Base-by-base conservation (phyloP, 2,113 vertebrate species). In the Microcebus jonahi region DNA sequence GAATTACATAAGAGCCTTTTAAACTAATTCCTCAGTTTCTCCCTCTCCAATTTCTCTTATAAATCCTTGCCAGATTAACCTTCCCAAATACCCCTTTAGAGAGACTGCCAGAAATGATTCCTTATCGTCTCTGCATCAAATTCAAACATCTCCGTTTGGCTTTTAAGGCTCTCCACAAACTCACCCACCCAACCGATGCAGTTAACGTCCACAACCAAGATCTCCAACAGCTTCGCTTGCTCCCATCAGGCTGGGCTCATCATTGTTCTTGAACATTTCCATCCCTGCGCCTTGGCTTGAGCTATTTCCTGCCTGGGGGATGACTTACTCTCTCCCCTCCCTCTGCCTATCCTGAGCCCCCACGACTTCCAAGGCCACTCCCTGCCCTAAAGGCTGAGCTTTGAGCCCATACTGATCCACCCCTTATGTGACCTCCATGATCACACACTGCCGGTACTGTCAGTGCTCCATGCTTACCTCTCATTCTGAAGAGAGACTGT, bases 91-190 rank as follows among this genome's bases (percentile, higher is more conserved):
- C 29, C 5, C 10, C 21, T 82, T 75, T 42, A 73, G 61, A 95
- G 34, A 65, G 68, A 93, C 59, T 67, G 59, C 95, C 68, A 94
- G 94, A 79, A 97, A 91, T 1, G 10, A 68, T 82, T 93, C 88
- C 86, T 79, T 75, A 36, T 29, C 45, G n/a, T 75, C n/a, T 39
- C 63, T 6, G 45, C 59, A 39, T 57, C 77, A 82, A 57, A 86
- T 75, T 59, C 63, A 65, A n/a, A 86, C 27, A 36, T 59, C 70
- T 90, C 82, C 65, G 45, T 67, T 55, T 34, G 20, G 61, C 17
- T 88, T 80, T 79, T 31, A 82, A 57, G 80, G 81, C 53, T 92
- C 42, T 48, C 55, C 21, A 39, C 80, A 94, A 73, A 91, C 70
- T 75, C 25, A 12, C 8, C 34, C 39, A 21, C 71, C 29, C 31